Evolutionary conservation across 2,797 vertebrate species (phyloP), one percentile per base, ranked within the genome.

Genomic region (Mus minutoides): DNA sequence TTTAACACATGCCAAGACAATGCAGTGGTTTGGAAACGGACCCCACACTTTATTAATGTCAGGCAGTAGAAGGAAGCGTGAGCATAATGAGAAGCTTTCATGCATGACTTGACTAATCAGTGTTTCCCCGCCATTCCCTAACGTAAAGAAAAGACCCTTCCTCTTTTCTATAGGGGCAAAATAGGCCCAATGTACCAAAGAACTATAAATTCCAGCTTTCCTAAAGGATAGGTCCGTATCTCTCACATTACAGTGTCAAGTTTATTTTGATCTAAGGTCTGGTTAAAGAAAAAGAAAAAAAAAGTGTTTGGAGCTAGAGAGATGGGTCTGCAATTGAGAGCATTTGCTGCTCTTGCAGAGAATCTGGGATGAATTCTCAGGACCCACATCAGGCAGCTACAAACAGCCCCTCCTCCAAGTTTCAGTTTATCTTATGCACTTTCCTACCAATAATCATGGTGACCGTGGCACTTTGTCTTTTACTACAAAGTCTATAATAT

Each of bases 31-130:
- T 90, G 85, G 79, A 73, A 92, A 92, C 12, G 71, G 80, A 29
- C 52, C 71, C 69, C 76, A 83, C n/a, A 19, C 14, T 94, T 86
- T 87, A 83, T 92, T 87, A 87, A 79, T 87, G 56, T 54, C 43
- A 90, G 80, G 37, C 80, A 87, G 37, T 87, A 73, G 86, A 96
- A 87, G 26, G 69, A 87, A 91, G 52, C 62, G 14, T 56, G 77
- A 96, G 52, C 46, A 60, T 69, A 87, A 94, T 83, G 93, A 85
- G 43, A 89, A 80, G 43, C 60, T 71, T 88, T 56, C 60, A 69
- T 82, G 12, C 40, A 43, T 64, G 21, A 56, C 78, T 73, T 83
- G 22, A 29, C 82, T 77, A 75, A 87, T 54, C 46, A 67, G 26
- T 49, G 56, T 78, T 4, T 80, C 82, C 37, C 85, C 52, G n/a